A percentile compares a stretch with the other conserved stretches of the same genome.
Conservation (phyloP, 2,888 invertebrate genomes). For the Osmoderma eremita region DNA sequence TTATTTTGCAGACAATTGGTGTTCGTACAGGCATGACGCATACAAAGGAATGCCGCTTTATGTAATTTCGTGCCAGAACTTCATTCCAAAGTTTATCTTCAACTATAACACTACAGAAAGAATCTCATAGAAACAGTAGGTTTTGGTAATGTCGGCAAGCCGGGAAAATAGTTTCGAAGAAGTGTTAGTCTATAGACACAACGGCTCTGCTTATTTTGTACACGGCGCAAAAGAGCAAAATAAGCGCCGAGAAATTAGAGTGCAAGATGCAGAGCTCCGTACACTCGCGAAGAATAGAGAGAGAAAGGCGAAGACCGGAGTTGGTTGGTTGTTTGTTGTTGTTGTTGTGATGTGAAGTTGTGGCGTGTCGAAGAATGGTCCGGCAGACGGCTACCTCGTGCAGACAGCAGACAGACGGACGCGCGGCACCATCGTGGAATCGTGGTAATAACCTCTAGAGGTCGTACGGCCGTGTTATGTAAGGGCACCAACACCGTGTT, state of each 20-base stretch:
- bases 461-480: slow-evolving; percentile 46
- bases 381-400: slow-evolving; percentile 42
- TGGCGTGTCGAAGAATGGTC: slow-evolving; percentile 31
- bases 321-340: slow-evolving; percentile 34
- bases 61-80: no score
- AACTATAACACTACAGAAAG: no score
- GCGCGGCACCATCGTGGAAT: slow-evolving; percentile 45
- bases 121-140: no score
- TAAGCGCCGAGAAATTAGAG: slow-evolving; percentile 21
- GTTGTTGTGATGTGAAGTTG: slow-evolving; percentile 34
- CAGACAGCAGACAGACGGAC: slow-evolving; percentile 49
- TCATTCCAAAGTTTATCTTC: no score
- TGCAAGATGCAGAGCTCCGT: slow-evolving; percentile 1
- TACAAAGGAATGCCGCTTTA: no score
- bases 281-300: slow-evolving; percentile 6
- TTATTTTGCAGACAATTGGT: no score
- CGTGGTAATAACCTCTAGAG: slow-evolving; percentile 53
- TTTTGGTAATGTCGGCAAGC: slow-evolving; percentile 3
- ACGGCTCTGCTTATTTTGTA: slow-evolving; percentile 12
- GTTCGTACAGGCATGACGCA: no score
- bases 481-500: slow-evolving; percentile 42
- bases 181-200: slow-evolving; percentile 16
- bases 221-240: slow-evolving; percentile 7
- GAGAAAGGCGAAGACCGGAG: neutral
- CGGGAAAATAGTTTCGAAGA: slow-evolving; percentile 33